phyloP scores from a whole-genome alignment of 2,113 vertebrate genomes.

The Tor tambroides region DNA sequence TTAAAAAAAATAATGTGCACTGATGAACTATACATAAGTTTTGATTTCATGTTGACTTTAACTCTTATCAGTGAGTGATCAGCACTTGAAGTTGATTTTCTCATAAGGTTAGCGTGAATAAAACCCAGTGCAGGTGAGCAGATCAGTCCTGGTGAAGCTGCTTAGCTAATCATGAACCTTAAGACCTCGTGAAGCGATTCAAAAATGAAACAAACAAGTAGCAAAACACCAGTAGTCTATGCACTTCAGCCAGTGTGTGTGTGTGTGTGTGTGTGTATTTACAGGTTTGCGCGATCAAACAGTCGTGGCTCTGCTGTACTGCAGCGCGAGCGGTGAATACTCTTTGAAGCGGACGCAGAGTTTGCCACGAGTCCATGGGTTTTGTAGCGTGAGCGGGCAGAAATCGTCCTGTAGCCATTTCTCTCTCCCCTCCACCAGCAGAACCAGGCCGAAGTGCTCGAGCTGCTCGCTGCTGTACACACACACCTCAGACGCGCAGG shows the following conservation, averaged over 20 bases:
- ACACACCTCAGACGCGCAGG: slow-evolving; percentile 63
- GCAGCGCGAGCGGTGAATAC: slow-evolving; percentile 82
- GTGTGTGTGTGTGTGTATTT: slow-evolving; percentile 29
- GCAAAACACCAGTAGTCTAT: not conserved
- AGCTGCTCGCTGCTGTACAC: slow-evolving; percentile 82
- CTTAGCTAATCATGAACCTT: not conserved
- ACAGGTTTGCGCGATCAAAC: slow-evolving; percentile 74
- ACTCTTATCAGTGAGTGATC: not conserved
- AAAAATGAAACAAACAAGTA: not conserved
- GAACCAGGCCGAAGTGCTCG: slow-evolving; percentile 85
- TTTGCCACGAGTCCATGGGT: slow-evolving; percentile 78
- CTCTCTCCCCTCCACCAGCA: slow-evolving; percentile 77
- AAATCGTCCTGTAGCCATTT: slow-evolving; percentile 87
- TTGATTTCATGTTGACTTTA: slow-evolving; percentile 11
- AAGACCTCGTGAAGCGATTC: not conserved
- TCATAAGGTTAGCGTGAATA: not conserved
- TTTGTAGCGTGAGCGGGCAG: slow-evolving; percentile 83
- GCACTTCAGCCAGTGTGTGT: slow-evolving; percentile 2
- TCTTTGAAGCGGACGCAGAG: slow-evolving; percentile 87
- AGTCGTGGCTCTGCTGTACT: slow-evolving; percentile 82
- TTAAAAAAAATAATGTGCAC: not conserved
- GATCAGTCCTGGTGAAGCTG: not conserved
- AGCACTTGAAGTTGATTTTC: not conserved
- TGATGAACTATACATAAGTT: not conserved
- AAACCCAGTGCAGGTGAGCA: no score